Percentiles rank a stretch among this genome's conserved stretches.
Evolutionary conservation across 1,140 invertebrate genomes (phyloP).

Genomic region (Mesaphorura yosii): DNA sequence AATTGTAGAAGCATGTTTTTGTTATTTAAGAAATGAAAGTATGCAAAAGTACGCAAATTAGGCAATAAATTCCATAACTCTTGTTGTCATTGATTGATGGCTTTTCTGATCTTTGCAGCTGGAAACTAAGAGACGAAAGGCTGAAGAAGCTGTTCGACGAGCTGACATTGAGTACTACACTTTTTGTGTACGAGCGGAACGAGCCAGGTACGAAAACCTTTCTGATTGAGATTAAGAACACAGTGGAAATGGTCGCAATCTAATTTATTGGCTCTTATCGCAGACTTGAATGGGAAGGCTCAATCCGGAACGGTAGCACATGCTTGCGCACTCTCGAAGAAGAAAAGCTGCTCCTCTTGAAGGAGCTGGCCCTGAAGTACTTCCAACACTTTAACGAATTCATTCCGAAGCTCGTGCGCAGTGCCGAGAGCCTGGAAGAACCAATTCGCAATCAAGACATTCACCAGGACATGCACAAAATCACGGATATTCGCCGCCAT

Average conservation of each 20-base stretch:
- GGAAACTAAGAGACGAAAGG: conserved; percentile 75
- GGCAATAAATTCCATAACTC: too few relatives aligned
- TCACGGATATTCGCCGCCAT: conserved; percentile 49
- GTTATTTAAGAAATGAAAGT: too few relatives aligned
- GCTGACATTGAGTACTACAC: conserved; percentile 89
- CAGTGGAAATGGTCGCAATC: too few relatives aligned
- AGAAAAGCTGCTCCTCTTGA: conserved; percentile 69
- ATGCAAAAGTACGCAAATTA: too few relatives aligned
- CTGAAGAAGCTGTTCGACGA: conserved; percentile 77
- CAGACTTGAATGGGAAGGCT: conserved; percentile 81
- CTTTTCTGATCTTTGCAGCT: conserved; percentile 45
- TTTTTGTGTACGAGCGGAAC: conserved; percentile 72
- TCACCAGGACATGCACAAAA: conserved; percentile 54
- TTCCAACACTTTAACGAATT: conserved; percentile 56
- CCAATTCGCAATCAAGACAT: conserved; percentile 60
- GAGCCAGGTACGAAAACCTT: conserved; percentile 54
- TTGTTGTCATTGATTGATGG: too few relatives aligned
- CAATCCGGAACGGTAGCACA: conserved; percentile 60
- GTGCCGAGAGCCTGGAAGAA: conserved; percentile 52
- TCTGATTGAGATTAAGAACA: too few relatives aligned
- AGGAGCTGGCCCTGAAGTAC: conserved; percentile 64
- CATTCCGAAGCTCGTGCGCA: conserved; percentile 41
- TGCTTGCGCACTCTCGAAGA: conserved; percentile 71
- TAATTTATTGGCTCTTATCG: conserved; percentile 10
- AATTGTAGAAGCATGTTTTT: too few relatives aligned